These are phyloP conservation scores for Lasius platythorax DNA, from an alignment of 2,888 invertebrate genomes.

Conservation along the genomic window DNA sequence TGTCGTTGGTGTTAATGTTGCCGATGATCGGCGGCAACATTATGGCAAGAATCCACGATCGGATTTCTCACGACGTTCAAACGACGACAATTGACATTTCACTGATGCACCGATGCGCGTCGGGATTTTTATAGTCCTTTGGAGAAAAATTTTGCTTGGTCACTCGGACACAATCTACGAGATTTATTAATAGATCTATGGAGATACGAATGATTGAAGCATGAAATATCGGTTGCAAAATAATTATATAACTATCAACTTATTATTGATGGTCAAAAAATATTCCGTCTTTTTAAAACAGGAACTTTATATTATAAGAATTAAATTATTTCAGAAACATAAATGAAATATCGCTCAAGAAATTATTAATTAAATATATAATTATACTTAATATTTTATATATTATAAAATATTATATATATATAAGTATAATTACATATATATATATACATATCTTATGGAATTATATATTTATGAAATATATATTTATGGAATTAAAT, in stretches of 20 bases:
- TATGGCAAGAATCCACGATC: conserved; percentile 59
- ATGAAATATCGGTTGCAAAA: conserved; percentile 39
- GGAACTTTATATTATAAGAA: not conserved
- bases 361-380: not conserved
- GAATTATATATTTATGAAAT: too few species aligned
- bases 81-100: conserved; percentile 54
- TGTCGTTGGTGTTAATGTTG: conserved; percentile 84
- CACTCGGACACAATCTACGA: not conserved
- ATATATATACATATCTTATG: too few species aligned
- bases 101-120: conserved; percentile 30
- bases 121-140: not conserved
- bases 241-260: not conserved
- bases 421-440: too few species aligned
- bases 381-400: not conserved
- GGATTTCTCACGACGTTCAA: conserved; percentile 33
- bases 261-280: not conserved
- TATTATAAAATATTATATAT: not conserved
- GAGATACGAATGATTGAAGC: not conserved
- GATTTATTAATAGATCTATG: not conserved
- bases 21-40: conserved; percentile 85
- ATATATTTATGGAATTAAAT: too few species aligned
- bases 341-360: not conserved
- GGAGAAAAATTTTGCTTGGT: not conserved
- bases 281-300: not conserved
- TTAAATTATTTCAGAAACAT: not conserved